Evolutionary conservation across 2,113 vertebrate species (phyloP).

Genomic region (Odocoileus hemionus): DNA sequence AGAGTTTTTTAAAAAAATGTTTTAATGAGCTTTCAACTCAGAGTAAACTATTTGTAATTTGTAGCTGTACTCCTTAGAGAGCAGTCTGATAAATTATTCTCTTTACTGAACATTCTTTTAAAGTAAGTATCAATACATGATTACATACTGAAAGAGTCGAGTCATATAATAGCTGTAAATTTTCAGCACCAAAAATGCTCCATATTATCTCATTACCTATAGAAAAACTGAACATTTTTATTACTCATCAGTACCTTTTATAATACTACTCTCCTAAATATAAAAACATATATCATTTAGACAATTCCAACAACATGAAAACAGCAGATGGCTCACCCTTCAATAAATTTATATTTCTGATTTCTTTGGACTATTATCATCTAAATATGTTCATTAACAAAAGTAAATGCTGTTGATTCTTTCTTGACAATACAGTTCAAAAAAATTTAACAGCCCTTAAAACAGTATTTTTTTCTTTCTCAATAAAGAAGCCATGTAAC

Average conservation of each 20-base stretch:
- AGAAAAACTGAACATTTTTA: not conserved
- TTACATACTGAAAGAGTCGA: not conserved
- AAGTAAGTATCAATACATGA: not conserved
- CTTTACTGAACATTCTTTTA: conserved; percentile 4
- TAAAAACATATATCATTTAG: not conserved
- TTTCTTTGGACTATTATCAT: not conserved
- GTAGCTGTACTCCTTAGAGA: not conserved
- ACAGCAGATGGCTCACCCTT: not conserved
- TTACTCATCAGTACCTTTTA: conserved; percentile 7
- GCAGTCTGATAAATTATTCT: not conserved
- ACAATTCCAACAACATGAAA: not conserved
- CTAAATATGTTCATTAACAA: not conserved
- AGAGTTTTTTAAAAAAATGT: not conserved
- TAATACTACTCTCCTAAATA: not conserved
- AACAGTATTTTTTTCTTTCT: not conserved
- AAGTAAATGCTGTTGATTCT: not conserved
- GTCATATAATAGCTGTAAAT: not conserved
- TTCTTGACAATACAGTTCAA: not conserved
- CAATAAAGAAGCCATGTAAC: not conserved
- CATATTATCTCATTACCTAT: not conserved
- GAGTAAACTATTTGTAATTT: not conserved
- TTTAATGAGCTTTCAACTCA: conserved; percentile 22
- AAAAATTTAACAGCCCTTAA: not conserved
- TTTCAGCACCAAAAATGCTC: not conserved
- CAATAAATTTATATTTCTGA: not conserved